Conservation (phyloP, 2,797 vertebrate species). For the Coranthus polyacanthus region DNA sequence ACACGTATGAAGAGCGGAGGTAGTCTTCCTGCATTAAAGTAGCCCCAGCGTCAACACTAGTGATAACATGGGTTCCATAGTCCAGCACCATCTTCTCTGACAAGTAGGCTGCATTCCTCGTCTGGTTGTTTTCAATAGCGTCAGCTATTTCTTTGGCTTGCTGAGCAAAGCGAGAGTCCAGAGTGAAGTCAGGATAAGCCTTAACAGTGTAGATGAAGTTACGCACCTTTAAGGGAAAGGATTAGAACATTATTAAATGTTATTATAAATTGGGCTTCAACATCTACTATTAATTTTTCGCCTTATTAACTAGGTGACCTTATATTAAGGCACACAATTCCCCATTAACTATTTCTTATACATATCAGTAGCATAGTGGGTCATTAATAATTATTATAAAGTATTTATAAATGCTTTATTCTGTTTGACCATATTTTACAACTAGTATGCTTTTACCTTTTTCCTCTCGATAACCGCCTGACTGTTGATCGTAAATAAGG, state of each 20-base stretch:
- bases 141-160: constrained; percentile 86
- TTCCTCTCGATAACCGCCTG: too few species aligned
- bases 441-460: too few species aligned
- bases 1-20: constrained; percentile 85
- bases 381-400: too few species aligned
- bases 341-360: too few species aligned
- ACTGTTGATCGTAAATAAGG: too few species aligned
- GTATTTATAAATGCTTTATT: too few species aligned
- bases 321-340: too few species aligned
- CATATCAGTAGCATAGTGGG: too few species aligned
- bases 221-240: constrained; percentile 80
- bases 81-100: constrained; percentile 90
- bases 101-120: constrained; percentile 84
- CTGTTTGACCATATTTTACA: too few species aligned
- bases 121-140: constrained; percentile 92
- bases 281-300: too few species aligned
- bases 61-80: constrained; percentile 91
- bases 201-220: constrained; percentile 90
- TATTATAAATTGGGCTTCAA: too few species aligned
- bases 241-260: constrained; percentile 14
- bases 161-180: constrained; percentile 85
- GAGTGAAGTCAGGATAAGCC: constrained; percentile 79
- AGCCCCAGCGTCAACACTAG: constrained; percentile 89
- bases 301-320: too few species aligned
- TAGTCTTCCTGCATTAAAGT: constrained; percentile 90